These are phyloP conservation scores for Cheirogaleus major DNA, from an alignment of 2,797 vertebrate species.

Conservation along the genomic window DNA sequence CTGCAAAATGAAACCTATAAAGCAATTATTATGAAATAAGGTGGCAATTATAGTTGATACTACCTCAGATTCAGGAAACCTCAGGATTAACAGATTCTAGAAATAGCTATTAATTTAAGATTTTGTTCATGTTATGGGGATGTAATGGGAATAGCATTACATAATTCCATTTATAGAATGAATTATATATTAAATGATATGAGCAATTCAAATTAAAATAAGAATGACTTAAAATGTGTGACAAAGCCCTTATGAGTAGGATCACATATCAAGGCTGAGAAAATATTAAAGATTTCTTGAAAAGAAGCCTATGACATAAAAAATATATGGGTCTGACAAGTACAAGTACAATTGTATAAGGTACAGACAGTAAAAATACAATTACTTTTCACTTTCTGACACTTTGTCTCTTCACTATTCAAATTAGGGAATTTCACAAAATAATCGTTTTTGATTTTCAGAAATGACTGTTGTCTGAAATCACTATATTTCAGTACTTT, in stretches of 20 bases:
- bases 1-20: not conserved
- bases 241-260: not conserved
- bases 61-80: not conserved
- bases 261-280: not conserved
- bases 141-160: not conserved
- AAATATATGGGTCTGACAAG: not conserved
- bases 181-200: conserved; percentile 26
- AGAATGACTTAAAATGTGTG: conserved; percentile 19
- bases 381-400: not conserved
- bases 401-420: conserved; percentile 16
- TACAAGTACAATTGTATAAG: not conserved
- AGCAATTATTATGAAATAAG: conserved; percentile 11
- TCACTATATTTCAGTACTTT: conserved; percentile 69
- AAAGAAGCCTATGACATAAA: not conserved
- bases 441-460: conserved; percentile 64
- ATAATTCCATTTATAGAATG: not conserved
- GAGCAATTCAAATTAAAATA: conserved; percentile 12
- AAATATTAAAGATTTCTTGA: conserved; percentile 48
- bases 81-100: not conserved
- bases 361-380: not conserved
- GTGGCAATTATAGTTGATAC: conserved; percentile 1
- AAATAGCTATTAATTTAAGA: conserved; percentile 36
- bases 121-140: not conserved
- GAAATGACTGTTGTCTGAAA: conserved; percentile 48
- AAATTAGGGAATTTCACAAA: conserved; percentile 68